Evolutionary conservation across 2,888 invertebrate species (phyloP), one percentile per base, ranked within the genome.

Genomic region (Aphidoletes aphidimyza): DNA sequence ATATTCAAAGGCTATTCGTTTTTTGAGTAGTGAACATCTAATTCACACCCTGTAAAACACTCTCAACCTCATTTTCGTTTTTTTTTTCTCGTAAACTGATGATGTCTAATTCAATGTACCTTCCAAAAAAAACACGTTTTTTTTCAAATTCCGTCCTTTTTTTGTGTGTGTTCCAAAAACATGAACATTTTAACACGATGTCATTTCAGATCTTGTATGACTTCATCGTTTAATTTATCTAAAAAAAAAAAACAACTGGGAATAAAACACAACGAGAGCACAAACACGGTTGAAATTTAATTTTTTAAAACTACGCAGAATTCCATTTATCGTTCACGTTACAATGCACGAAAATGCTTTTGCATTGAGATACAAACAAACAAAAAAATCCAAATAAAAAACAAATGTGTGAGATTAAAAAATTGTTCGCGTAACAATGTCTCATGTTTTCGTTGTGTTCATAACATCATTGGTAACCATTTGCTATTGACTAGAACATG

Each of bases 371-470:
- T 2, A 54, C 22, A 54, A 3, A 54, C 5, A 14, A 5, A 8
- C 2, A 11, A 54, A 54, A 26, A 26, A 54, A 54, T 26, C 6
- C 54, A 54, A 54, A n/a, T n/a, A n/a, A n/a, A n/a, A n/a, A n/a
- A n/a, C n/a, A n/a, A n/a, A n/a, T n/a, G n/a, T n/a, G n/a, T n/a
- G n/a, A n/a, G n/a, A n/a, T 54, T 54, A 54, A 54, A 54, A 54
- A 54, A 54, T 54, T 22, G 54, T 54, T 54, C 54, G 54, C 54
- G 5, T 5, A 54, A 54, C 54, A 22, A 54, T 54, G 54, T 54
- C 9, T 26, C 22, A 14, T 54, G 54, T 54, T 54, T n/a, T n/a
- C n/a, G n/a, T n/a, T n/a, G n/a, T n/a, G n/a, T n/a, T n/a, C n/a
- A n/a, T n/a, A n/a, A n/a, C 1, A 26, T 2, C 54, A 54, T 5